phyloP scores from a whole-genome alignment of 2,888 invertebrate genomes.

The Trypoxylon attenuatum region DNA sequence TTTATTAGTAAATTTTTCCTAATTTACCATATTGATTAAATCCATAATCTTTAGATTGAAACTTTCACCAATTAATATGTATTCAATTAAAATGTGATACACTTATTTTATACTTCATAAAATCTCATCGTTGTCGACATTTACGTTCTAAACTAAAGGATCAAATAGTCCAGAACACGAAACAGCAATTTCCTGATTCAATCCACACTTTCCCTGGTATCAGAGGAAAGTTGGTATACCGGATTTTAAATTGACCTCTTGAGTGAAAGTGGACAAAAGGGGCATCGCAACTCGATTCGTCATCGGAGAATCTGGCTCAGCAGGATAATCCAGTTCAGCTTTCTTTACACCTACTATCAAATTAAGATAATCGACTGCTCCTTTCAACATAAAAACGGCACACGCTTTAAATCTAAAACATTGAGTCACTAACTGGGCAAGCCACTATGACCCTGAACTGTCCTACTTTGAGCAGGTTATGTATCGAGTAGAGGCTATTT shows the following conservation, averaged over 20 bases:
- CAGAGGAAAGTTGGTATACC: constrained; percentile 21
- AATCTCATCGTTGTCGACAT: too few relatives aligned
- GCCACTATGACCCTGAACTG: not conserved
- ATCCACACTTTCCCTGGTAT: constrained; percentile 16
- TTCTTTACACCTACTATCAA: too few relatives aligned
- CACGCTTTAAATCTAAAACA: not conserved
- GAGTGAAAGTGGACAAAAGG: constrained; percentile 26
- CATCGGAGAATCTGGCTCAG: not conserved
- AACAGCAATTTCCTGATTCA: too few relatives aligned
- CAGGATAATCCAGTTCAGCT: not conserved
- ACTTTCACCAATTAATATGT: too few relatives aligned
- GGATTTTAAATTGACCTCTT: constrained; percentile 22
- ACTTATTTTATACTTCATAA: too few relatives aligned
- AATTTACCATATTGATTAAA: too few relatives aligned
- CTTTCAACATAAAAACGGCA: not conserved
- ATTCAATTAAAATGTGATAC: too few relatives aligned
- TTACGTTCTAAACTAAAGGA: too few relatives aligned
- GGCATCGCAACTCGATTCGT: not conserved
- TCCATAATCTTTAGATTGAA: too few relatives aligned
- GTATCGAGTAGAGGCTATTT: not conserved
- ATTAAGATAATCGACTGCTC: not conserved
- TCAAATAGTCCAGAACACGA: too few relatives aligned
- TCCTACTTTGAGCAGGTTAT: not conserved
- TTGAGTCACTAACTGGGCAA: not conserved
- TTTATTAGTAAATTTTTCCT: too few relatives aligned